Base-by-base conservation (phyloP, 1,140 invertebrate genomes). In the Ectropis grisescens region DNA sequence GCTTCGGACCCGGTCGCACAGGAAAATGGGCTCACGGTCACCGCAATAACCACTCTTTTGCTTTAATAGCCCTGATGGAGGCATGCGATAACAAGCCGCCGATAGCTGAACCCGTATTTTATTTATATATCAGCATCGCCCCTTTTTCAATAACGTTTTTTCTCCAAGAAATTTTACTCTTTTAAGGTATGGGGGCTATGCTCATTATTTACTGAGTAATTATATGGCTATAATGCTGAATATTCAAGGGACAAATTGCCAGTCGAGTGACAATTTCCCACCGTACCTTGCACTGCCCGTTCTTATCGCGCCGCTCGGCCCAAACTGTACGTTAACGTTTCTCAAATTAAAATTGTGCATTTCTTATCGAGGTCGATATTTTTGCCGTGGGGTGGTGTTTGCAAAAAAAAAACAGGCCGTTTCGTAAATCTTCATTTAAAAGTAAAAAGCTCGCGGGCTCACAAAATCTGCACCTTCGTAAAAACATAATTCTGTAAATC, bases 81-180 rank as follows among this genome's bases (percentile, higher is more conserved):
- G 76, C 76, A 81, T 78, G 67, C 72, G 76, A 81, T 78, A 81
- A 81, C 76, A 81, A 81, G 70, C 68, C 76, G 72, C 61, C 76
- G 72, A 81, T 81, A 81, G 72, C 70, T 78, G 71, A 78, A 78
- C 76, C 69, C 76, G 76, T 81, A 81, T 78, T 81, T 81, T 81
- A 81, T 78, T 81, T 81, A 81, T 81, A 78, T 78, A 76, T 74
- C 67, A 70, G 60, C 62, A 22, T 71, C 67, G 62, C 61, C 58
- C 69, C 68, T 76, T 81, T 81, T 81, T 81, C 76, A 78, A 81
- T 81, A 81, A 74, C 59, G 72, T 68, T 67, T 74, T 78, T 76
- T 70, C 69, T 60, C 56, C 58, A 64, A 60, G 61, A 75, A 74
- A 81, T 74, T 79, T 76, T 78, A 66, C 68, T 71, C 72, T 74